Base-by-base conservation (phyloP, 2,797 vertebrate species). In the Malacoctenus gilli region DNA sequence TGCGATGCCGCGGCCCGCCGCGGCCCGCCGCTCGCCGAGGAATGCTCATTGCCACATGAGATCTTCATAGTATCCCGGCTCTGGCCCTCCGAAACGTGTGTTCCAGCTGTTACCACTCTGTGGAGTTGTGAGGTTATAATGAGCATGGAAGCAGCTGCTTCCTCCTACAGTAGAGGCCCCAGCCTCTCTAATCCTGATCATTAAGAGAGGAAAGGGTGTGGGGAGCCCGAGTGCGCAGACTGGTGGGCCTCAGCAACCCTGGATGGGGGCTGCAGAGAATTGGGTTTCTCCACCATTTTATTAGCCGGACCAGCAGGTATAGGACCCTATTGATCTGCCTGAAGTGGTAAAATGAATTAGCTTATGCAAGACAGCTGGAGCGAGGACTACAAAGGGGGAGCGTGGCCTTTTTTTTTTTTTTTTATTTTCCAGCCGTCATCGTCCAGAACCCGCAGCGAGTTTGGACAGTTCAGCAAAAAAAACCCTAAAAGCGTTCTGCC, bases 131-230 rank as follows among this genome's bases (percentile, higher is more conserved):
- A 89, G 86, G 79, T 89, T 88, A 87, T 90, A 90, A 90, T 90
- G 87, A 88, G 87, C 85, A 87, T 90, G 83, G 85, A 86, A 84
- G 84, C 91, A 91, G 90, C 88, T 91, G 90, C 87, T 91, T 92
- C 89, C 88, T 87, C 82, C 88, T 89, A 87, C 86, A 87, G 86
- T 88, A 87, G 85, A 87, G 89, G 86, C 85, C 85, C 87, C 77
- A 79, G 82, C 83, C 80, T 72, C 69, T 86, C 89, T 91, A 92
- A 92, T 91, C 90, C 89, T 68, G 69, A 88, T 91, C 87, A 92
- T 91, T 92, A 91, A 89, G 89, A 80, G 72, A 82, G 84, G 71
- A 71, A 86, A 85, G 85, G 75, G 84, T 85, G 87, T 80, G 80
- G 76, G 75, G 85, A 83, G 77, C 61, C 44, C 22, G 58, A 48